phyloP scores from a whole-genome alignment of 1,140 invertebrate species.

The Subanguina moxae region DNA sequence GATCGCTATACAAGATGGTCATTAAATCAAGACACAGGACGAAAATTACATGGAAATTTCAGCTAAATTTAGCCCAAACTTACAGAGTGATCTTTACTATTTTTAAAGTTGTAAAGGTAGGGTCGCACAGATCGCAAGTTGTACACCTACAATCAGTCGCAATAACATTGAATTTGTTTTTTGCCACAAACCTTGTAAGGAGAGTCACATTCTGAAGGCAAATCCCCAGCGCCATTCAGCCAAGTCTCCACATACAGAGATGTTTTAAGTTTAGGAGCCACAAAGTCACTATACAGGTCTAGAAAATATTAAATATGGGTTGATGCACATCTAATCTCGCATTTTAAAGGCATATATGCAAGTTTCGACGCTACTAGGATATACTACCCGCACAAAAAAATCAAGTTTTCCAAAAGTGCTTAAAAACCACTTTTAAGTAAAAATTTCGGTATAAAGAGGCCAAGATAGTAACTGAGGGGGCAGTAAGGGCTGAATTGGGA shows the following conservation, averaged over 20 bases:
- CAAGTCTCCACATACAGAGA: constrained; percentile 79
- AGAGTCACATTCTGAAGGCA: constrained; percentile 57
- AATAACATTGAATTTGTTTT: background rate
- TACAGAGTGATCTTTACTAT: constrained; percentile 74
- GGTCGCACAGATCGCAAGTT: constrained; percentile 54
- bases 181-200: constrained; percentile 39
- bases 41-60: background rate
- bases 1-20: too few relatives aligned
- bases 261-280: constrained; percentile 71
- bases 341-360: too few relatives aligned
- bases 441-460: too few relatives aligned
- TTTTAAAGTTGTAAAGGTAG: constrained; percentile 65
- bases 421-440: too few relatives aligned
- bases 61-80: background rate
- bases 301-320: constrained; percentile 43
- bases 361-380: constrained; percentile 14
- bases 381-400: too few relatives aligned
- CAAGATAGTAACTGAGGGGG: too few relatives aligned
- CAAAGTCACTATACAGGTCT: constrained; percentile 78
- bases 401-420: too few relatives aligned
- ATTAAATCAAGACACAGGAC: too few relatives aligned
- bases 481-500: too few relatives aligned
- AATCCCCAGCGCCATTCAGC: constrained; percentile 70
- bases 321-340: too few relatives aligned
- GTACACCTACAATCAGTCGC: constrained; percentile 39